A percentile compares a stretch with the other conserved stretches of the same genome.
These are phyloP conservation scores for Sus cebifrons DNA, from an alignment of 2,797 vertebrate species.

Conservation along the genomic window DNA sequence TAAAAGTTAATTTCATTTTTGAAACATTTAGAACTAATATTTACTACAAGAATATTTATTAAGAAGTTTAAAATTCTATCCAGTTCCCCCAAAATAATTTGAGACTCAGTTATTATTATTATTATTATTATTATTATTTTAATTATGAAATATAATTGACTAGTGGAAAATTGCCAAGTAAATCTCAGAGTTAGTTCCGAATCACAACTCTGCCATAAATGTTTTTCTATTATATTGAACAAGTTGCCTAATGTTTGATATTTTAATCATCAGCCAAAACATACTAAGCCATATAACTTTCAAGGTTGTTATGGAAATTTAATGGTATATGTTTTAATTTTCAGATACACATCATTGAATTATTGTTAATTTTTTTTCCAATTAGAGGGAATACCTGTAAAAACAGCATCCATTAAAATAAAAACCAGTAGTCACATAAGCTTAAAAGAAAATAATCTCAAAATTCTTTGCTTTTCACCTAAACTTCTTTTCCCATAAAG, in stretches of 20 bases:
- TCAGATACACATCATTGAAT: not conserved
- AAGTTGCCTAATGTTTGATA: not conserved
- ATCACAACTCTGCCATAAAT: not conserved
- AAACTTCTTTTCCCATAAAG: slow-evolving; percentile 70
- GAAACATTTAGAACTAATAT: not conserved
- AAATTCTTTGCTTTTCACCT: slow-evolving; percentile 63
- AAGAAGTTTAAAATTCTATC: not conserved
- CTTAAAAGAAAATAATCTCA: slow-evolving; percentile 72
- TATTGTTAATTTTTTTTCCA: not conserved
- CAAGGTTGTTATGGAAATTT: not conserved
- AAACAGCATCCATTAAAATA: slow-evolving; percentile 63
- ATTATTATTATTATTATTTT: not conserved
- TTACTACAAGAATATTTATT: not conserved
- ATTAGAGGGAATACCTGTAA: not conserved
- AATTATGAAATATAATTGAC: not conserved
- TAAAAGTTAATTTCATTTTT: not conserved
- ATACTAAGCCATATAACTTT: not conserved
- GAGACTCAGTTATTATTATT: not conserved
- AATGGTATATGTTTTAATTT: not conserved
- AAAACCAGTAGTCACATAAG: slow-evolving; percentile 59
- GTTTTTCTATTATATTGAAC: not conserved
- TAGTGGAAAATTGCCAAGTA: not conserved
- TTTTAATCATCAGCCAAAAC: slow-evolving; percentile 22
- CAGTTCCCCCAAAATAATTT: not conserved
- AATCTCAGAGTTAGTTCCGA: not conserved